Evolutionary conservation across 2,113 vertebrate species (phyloP).

Genomic region (Istiophorus platypterus): DNA sequence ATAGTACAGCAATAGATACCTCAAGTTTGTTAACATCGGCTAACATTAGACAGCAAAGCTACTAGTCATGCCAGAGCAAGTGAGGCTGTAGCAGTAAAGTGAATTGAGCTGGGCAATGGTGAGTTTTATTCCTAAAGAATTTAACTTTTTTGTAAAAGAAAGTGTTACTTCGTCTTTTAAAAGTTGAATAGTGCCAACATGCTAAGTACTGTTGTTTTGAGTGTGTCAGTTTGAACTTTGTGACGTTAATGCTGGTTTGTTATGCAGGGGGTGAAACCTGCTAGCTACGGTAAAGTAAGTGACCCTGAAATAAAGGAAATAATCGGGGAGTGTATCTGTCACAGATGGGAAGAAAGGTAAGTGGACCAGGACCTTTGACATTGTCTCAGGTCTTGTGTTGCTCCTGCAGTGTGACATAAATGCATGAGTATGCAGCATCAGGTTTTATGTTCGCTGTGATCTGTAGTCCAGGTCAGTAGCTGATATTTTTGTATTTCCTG

Average conservation of each 20-base stretch:
- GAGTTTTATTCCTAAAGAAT: background rate
- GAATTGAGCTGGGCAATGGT: too few relatives aligned
- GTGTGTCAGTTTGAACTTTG: slow-evolving; percentile 16
- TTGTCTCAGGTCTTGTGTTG: background rate
- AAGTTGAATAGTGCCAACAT: background rate
- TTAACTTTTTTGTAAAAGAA: background rate
- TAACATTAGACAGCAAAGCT: too few relatives aligned
- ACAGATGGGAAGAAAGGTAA: slow-evolving; percentile 96
- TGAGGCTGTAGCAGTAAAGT: background rate
- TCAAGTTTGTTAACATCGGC: too few relatives aligned
- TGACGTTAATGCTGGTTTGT: background rate
- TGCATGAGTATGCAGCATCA: slow-evolving; percentile 30
- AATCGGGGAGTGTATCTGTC: slow-evolving; percentile 98
- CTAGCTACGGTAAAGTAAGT: slow-evolving; percentile 94
- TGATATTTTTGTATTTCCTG: slow-evolving; percentile 60
- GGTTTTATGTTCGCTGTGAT: slow-evolving; percentile 21
- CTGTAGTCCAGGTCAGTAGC: slow-evolving; percentile 21
- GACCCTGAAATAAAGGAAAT: slow-evolving; percentile 99
- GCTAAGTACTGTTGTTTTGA: slow-evolving; percentile 9
- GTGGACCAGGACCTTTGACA: slow-evolving; percentile 52
- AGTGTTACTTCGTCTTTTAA: background rate
- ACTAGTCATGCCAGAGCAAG: too few relatives aligned
- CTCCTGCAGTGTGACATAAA: slow-evolving; percentile 42
- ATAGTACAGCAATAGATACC: too few relatives aligned
- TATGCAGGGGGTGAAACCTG: slow-evolving; percentile 95